A percentile compares a stretch with the other conserved stretches of the same genome.
Evolutionary conservation across 2,113 vertebrate species (phyloP).

Genomic region (Grammomys dolichurus): DNA sequence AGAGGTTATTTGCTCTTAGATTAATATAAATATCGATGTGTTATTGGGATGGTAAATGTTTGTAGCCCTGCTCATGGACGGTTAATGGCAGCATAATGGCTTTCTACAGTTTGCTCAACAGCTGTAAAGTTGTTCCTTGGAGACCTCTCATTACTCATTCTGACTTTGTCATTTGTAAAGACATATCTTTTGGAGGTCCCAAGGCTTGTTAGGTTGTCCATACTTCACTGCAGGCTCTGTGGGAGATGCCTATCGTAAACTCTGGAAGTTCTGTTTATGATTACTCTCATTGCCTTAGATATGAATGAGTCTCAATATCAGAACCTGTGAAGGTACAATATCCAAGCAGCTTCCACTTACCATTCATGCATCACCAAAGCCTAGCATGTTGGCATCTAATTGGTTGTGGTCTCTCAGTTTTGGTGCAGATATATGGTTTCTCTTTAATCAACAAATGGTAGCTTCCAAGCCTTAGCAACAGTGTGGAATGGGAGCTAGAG

Average conservation of each 20-base stretch:
- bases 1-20: not conserved
- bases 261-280: not conserved
- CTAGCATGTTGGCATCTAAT: not conserved
- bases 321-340: not conserved
- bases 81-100: accelerated
- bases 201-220: not conserved
- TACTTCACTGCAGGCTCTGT: not conserved
- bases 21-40: not conserved
- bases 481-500: accelerated
- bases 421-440: not conserved
- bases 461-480: not conserved
- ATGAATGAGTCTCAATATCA: not conserved
- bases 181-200: not conserved
- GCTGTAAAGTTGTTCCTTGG: not conserved
- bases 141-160: not conserved
- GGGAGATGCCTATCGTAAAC: not conserved
- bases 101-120: not conserved
- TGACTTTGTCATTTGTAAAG: not conserved
- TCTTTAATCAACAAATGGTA: not conserved
- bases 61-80: too few species aligned
- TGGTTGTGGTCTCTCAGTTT: not conserved
- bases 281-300: not conserved
- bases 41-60: not conserved
- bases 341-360: not conserved
- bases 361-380: not conserved